Conservation (phyloP, 2,888 invertebrate genomes). For the Luperina nickerlii region DNA sequence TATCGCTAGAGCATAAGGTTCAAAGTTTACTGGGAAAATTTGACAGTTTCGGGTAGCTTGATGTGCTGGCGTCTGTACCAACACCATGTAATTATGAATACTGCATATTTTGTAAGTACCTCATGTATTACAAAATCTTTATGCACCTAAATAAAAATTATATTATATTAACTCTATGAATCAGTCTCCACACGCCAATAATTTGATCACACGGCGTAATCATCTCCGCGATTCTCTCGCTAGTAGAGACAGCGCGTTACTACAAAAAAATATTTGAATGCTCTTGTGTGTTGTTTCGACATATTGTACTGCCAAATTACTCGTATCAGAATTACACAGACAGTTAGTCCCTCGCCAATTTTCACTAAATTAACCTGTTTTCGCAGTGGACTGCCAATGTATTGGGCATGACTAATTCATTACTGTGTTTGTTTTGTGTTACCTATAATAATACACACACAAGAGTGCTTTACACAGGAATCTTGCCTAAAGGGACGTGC, state of each 20-base stretch:
- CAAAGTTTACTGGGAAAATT: too few species aligned
- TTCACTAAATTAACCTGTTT: conserved; percentile 25
- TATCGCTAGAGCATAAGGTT: too few species aligned
- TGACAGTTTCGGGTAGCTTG: too few species aligned
- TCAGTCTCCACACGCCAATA: background rate
- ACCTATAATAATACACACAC: background rate
- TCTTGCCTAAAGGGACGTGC: background rate
- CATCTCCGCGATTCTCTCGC: too few species aligned
- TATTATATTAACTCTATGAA: background rate
- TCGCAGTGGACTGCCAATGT: background rate
- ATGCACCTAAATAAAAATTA: too few species aligned
- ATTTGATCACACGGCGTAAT: background rate
- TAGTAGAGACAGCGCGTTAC: background rate
- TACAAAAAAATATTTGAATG: background rate
- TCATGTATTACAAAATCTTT: too few species aligned
- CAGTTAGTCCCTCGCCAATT: conserved; percentile 27
- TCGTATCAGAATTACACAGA: background rate
- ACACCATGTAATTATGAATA: too few species aligned
- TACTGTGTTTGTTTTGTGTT: background rate
- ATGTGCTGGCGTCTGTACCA: too few species aligned
- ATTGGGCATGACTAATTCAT: background rate
- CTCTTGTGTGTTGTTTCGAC: background rate
- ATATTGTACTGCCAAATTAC: conserved; percentile 19
- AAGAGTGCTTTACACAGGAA: background rate
- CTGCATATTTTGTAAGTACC: too few species aligned